Conservation (phyloP, 2,113 vertebrate species). For the Oncorhynchus nerka region DNA sequence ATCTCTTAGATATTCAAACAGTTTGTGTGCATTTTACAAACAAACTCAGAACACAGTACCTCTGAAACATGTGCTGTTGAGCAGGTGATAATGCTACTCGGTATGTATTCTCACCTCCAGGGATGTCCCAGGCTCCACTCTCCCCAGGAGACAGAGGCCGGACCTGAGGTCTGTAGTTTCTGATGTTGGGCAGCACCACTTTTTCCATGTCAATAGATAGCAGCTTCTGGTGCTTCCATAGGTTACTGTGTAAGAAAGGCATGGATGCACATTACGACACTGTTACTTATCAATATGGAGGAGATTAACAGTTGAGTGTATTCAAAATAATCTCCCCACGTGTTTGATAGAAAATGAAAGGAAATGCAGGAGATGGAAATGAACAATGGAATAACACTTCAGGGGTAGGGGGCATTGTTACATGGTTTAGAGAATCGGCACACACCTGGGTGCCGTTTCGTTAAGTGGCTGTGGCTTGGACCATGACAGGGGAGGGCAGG, state of each 20-base stretch:
- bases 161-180: constrained; percentile 91
- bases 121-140: constrained; percentile 97
- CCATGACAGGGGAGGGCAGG: constrained; percentile 97
- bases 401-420: too few species aligned
- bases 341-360: too few species aligned
- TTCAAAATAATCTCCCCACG: too few species aligned
- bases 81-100: background rate
- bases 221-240: constrained; percentile 98
- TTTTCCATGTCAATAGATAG: constrained; percentile 95
- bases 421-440: too few species aligned
- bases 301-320: background rate
- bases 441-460: constrained; percentile 92
- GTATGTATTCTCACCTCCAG: constrained; percentile 81
- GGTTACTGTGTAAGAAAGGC: constrained; percentile 76
- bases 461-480: constrained; percentile 97
- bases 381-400: too few species aligned
- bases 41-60: too few species aligned
- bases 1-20: too few species aligned
- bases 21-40: background rate
- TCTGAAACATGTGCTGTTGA: too few species aligned
- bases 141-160: constrained; percentile 95
- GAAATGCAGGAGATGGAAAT: too few species aligned
- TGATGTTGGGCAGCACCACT: constrained; percentile 88
- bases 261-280: background rate
- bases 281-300: background rate